Base-by-base conservation (phyloP, 2,888 invertebrate species). In the Adelognathus sp. region DNA sequence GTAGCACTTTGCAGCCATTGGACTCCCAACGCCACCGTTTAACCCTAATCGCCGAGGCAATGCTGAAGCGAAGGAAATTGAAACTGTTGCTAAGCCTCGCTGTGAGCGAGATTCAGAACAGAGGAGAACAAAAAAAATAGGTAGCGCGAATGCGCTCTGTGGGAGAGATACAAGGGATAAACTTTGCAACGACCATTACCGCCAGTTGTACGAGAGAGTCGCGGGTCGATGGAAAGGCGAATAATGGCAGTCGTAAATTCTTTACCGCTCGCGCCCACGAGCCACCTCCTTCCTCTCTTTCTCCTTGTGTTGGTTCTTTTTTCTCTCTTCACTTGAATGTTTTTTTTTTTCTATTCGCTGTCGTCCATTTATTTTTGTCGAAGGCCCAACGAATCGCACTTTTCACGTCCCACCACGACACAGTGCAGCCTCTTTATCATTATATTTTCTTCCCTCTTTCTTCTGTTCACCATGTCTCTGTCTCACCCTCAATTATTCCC, bases 241-340 rank as follows among this genome's bases (percentile, higher is more conserved):
- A 80, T 80, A 78, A 78, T 80, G 72, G 77, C 77, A 71, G 76
- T 76, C 67, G 79, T 79, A 79, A 79, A 76, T 79, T 76, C 76
- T 79, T 79, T 72, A 76, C 79, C 63, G 31, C 63, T 54, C 44
- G 76, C 56, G 33, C 58, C 52, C 71, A 60, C 64, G 66, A 71
- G 44, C 56, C 31, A 44, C n/a, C 56, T 61, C 46, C 18, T 66
- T 52, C 50, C 46, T 31, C 52, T 36, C 52, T 41, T 39, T 64
- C n/a, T 27, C 11, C 27, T 11, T n/a, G 11, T 46, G 5, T 14
- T n/a, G n/a, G n/a, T 21, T 44, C 50, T 33, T 21, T 64, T 33
- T 36, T n/a, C 18, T 36, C 63, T 24, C 60, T n/a, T 39, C 54
- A 39, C 61, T 75, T 46, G 36, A 56, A 7, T 6, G 14, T 39